Base-by-base conservation (phyloP, 2,797 vertebrate species). In the Psittacula echo region DNA sequence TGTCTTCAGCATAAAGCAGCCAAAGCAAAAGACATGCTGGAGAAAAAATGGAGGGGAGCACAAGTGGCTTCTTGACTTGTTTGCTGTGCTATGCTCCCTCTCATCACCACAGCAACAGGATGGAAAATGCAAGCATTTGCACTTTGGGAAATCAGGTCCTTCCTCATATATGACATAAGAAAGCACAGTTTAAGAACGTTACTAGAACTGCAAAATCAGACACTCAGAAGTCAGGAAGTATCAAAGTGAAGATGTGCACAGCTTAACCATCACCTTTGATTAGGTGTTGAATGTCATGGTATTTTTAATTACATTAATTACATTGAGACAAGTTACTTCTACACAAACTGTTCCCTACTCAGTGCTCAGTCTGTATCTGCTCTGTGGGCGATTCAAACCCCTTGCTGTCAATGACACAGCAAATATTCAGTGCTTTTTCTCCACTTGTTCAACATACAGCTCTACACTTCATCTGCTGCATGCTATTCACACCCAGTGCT, bases 121-220 rank as follows among this genome's bases (percentile, higher is more conserved):
- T 58, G 41, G 26, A 75, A 83, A 77, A 60, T 5, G 7, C 39
- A 83, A 48, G 10, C 29, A 23, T 10, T 23, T 2, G 29, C 1
- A 2, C 44, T 56, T 58, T 72, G 44, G n/a, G 74, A 61, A 72
- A 84, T 8, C 62, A 77, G 22, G 51, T 41, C 26, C 22, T 81
- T 21, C 34, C 41, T 92, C 0, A 0, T 24, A 5, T 2, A 10
- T 27, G 26, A 32, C 20, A 23, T 16, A 19, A 9, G 39, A 56
- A 64, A 79, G 50, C 18, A 6, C 7, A 8, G 34, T 37, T 77
- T 74, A 30, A 79, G 73, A 83, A 39, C 24, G 15, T 9, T 22
- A 12, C 10, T 56, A 23, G 29, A 78, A 18, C 70, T 80, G 56
- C 48, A 64, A 81, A 74, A 29, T 45, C 65, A 74, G 56, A 50